phyloP scores from a whole-genome alignment of 2,888 invertebrate genomes.

The Drosophila subquinaria region DNA sequence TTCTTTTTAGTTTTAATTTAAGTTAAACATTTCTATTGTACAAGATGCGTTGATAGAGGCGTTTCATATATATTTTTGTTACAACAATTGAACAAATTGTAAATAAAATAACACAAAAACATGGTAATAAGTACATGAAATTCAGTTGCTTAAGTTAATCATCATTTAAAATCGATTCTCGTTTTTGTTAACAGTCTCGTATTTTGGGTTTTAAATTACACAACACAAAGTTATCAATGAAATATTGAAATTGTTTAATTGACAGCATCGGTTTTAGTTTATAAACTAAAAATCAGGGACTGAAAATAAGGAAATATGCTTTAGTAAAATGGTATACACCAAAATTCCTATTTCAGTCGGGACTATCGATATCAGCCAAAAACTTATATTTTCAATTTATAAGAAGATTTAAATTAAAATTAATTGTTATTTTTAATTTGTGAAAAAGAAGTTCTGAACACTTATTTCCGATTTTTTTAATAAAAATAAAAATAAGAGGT shows the following conservation, averaged over 20 bases:
- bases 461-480: no score
- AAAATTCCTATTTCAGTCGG: no score
- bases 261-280: constrained; percentile 49
- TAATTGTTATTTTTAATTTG: no score
- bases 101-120: constrained; percentile 64
- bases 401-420: no score
- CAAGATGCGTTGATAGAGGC: constrained; percentile 32
- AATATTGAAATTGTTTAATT: constrained; percentile 55
- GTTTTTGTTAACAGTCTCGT: constrained; percentile 66
- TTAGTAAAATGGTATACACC: no score
- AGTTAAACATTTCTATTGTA: constrained; percentile 40
- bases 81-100: constrained; percentile 50
- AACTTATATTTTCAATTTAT: no score
- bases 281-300: constrained; percentile 11
- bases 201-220: constrained; percentile 22
- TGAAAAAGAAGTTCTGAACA: no score
- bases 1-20: constrained; percentile 22
- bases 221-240: constrained; percentile 30
- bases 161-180: constrained; percentile 32
- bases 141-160: constrained; percentile 30
- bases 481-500: no score
- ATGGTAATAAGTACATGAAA: constrained; percentile 60
- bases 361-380: no score
- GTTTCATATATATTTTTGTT: constrained; percentile 53
- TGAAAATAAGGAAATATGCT: no score